phyloP scores from a whole-genome alignment of 2,888 invertebrate species.

The Tetragonula carbonaria region DNA sequence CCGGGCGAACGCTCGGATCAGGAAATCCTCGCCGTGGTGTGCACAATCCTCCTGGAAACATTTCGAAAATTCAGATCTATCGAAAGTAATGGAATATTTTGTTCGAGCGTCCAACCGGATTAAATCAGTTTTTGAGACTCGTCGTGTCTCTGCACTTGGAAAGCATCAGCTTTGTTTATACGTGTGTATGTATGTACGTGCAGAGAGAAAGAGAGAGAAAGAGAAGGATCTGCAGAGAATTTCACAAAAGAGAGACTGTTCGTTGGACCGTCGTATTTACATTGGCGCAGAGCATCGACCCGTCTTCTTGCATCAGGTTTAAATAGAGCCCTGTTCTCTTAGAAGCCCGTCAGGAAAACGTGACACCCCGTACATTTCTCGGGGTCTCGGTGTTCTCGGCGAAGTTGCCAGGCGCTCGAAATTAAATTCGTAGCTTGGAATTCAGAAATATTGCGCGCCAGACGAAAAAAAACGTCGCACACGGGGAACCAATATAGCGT shows the following conservation, averaged over 20 bases:
- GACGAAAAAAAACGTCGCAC: background rate
- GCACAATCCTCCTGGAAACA: no score
- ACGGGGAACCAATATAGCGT: background rate
- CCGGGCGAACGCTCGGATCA: background rate
- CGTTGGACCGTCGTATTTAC: slow-evolving; percentile 8
- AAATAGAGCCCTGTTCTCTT: slow-evolving; percentile 41
- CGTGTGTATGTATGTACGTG: background rate
- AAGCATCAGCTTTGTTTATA: background rate
- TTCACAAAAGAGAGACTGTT: slow-evolving; percentile 3
- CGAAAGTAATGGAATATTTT: background rate
- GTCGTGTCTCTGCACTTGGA: background rate
- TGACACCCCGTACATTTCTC: slow-evolving; percentile 39
- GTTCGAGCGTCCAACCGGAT: background rate
- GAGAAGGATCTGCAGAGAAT: background rate
- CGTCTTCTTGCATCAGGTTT: slow-evolving; percentile 41
- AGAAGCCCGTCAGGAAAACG: slow-evolving; percentile 27
- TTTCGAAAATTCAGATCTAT: background rate
- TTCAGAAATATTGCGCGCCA: background rate
- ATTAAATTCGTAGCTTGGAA: slow-evolving; percentile 49
- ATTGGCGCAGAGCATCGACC: slow-evolving; percentile 31
- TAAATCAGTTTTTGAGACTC: background rate
- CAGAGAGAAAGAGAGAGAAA: background rate
- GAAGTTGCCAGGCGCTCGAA: slow-evolving; percentile 42
- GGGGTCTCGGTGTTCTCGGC: slow-evolving; percentile 4
- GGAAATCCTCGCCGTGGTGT: background rate